Conservation (phyloP, 2,888 invertebrate species). For the Drosophila borborema region DNA sequence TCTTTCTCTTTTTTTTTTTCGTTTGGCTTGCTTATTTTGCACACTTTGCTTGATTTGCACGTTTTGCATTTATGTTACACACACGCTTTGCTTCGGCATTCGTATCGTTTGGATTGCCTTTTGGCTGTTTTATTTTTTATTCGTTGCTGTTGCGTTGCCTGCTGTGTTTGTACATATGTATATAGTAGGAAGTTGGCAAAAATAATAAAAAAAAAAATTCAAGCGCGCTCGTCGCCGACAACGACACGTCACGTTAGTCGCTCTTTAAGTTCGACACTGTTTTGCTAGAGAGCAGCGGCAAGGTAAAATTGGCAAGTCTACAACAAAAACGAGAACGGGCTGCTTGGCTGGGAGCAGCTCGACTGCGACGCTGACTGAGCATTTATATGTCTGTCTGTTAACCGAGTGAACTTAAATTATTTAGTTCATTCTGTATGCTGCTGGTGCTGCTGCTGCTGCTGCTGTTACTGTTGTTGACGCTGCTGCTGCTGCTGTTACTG, state of each 20-base stretch:
- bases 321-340: slow-evolving; percentile 57
- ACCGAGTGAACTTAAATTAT: slow-evolving; percentile 78
- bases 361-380: slow-evolving; percentile 41
- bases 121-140: slow-evolving; percentile 13
- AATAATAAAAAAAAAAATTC: slow-evolving; percentile 56
- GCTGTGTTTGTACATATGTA: slow-evolving; percentile 34
- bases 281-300: slow-evolving; percentile 65
- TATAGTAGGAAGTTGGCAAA: slow-evolving; percentile 69
- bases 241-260: slow-evolving; percentile 80
- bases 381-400: slow-evolving; percentile 49
- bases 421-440: slow-evolving; percentile 51
- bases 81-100: slow-evolving; percentile 44
- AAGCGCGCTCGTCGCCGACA: slow-evolving; percentile 58
- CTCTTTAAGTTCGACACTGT: slow-evolving; percentile 78
- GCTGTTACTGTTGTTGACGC: slow-evolving; percentile 2
- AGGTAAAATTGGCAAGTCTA: slow-evolving; percentile 72
- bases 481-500: not conserved
- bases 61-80: slow-evolving; percentile 61
- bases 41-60: slow-evolving; percentile 54
- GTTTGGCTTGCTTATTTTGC: slow-evolving; percentile 35
- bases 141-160: slow-evolving; percentile 13
- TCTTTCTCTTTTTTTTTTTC: slow-evolving; percentile 12
- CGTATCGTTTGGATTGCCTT: slow-evolving; percentile 45
- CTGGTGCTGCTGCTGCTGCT: not conserved
- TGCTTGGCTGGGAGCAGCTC: slow-evolving; percentile 26